A percentile compares a stretch with the other conserved stretches of the same genome.
Conservation (phyloP, 1,140 invertebrate genomes). For the Drosophila nigromelanica region DNA sequence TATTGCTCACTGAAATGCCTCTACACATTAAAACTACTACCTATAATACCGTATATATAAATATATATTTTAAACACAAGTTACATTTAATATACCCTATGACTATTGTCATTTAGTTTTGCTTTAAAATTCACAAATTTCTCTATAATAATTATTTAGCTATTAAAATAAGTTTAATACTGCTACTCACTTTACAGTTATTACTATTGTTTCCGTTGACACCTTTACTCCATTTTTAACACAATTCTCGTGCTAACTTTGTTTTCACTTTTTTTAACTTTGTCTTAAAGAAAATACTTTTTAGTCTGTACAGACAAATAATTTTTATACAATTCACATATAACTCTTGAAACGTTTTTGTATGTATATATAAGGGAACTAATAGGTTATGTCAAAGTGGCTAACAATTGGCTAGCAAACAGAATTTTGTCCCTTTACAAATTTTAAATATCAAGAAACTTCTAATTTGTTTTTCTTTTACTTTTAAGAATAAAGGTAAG, state of each 20-base stretch:
- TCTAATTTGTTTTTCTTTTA: background rate
- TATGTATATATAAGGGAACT: conserved; percentile 53
- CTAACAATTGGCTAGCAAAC: background rate
- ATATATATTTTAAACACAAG: conserved; percentile 33
- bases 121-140: conserved; percentile 23
- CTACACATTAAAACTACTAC: conserved; percentile 16
- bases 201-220: conserved; percentile 34
- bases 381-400: conserved; percentile 16
- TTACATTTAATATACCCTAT: conserved; percentile 23
- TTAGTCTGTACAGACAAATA: conserved; percentile 46
- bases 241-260: conserved; percentile 58
- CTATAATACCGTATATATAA: conserved; percentile 12
- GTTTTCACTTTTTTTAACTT: conserved; percentile 52
- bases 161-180: conserved; percentile 23
- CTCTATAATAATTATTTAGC: conserved; percentile 47
- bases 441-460: background rate
- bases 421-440: conserved; percentile 66
- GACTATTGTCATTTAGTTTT: conserved; percentile 38
- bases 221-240: conserved; percentile 44
- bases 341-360: conserved; percentile 68
- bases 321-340: conserved; percentile 21
- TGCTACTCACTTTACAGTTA: conserved; percentile 49
- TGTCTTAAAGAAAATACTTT: conserved; percentile 22
- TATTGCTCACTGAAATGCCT: conserved; percentile 15
- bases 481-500: conserved; percentile 43